These are phyloP conservation scores for Hippocampus barbouri DNA, from an alignment of 2,113 vertebrate genomes.

Conservation along the genomic window DNA sequence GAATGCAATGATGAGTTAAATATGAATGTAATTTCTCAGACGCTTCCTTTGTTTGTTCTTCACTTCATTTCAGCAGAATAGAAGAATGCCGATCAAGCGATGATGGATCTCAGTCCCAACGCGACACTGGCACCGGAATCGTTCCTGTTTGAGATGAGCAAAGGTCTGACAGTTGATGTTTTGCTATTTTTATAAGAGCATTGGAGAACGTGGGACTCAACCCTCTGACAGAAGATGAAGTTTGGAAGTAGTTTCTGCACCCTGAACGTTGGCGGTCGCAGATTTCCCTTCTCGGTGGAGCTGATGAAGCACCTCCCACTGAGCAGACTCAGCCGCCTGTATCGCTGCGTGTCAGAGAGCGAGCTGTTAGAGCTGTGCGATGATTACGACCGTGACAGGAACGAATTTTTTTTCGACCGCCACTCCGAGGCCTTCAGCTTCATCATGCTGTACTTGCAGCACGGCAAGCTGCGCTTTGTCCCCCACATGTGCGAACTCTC, in stretches of 20 bases:
- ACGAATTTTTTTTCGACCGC: conserved; percentile 95
- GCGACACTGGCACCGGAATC: not conserved
- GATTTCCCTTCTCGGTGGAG: conserved; percentile 84
- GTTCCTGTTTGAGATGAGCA: not conserved
- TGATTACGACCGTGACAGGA: conserved; percentile 90
- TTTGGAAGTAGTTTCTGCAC: conserved; percentile 75
- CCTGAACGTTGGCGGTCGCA: conserved; percentile 90
- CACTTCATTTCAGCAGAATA: not conserved
- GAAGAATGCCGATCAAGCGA: not conserved
- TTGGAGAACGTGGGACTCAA: not conserved
- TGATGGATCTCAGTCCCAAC: not conserved
- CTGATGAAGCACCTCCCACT: conserved; percentile 89
- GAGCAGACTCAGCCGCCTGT: conserved; percentile 86
- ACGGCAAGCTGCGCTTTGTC: conserved; percentile 88
- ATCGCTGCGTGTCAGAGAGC: conserved; percentile 86
- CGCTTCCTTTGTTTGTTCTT: not conserved
- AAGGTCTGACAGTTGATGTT: not conserved
- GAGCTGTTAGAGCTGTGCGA: conserved; percentile 95
- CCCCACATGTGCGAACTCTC: conserved; percentile 97
- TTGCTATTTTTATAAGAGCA: not conserved
- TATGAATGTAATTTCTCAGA: not conserved
- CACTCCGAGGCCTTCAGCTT: conserved; percentile 94
- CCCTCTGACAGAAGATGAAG: conserved; percentile 72
- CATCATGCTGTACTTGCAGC: conserved; percentile 88
- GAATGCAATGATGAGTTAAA: not conserved